Evolutionary conservation across 2,888 invertebrate genomes (phyloP), one percentile per base, ranked within the genome.

Genomic region (Drosophila tanythrix): DNA sequence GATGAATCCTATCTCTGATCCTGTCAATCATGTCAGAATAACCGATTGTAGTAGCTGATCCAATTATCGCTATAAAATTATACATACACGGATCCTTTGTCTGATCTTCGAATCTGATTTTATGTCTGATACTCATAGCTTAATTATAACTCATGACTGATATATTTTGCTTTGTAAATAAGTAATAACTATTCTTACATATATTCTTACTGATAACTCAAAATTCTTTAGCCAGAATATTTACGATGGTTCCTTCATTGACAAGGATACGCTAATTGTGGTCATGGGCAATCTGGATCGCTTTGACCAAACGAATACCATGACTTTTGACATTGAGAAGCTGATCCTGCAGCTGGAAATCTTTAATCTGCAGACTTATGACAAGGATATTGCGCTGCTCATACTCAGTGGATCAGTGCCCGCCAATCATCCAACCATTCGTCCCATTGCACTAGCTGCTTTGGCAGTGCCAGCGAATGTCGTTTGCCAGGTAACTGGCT

Each of bases 231-330:
- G 91, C 29, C 80, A 79, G 40, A 0, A 10, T 0, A 77, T 79
- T 8, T 82, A 82, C 35, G 66, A 90, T 52, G 91, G 89, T 25
- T 71, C 76, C 0, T 92, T 85, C 40, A 2, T 78, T 40, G 60
- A 74, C 36, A 83, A 82, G 35, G 68, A 83, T n/a, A 63, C 78
- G 15, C 84, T 92, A 55, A 88, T 90, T 18, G 87, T 90, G 18
- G 93, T 92, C 2, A 85, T 93, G 92, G 93, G 93, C 33, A 93
- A 89, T 40, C 43, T 93, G 36, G 83, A 93, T 78, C 91, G 93
- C 11, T 92, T 83, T 55, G 72, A 89, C 3, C 21, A 27, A 2
- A 76, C 76, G 36, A 79, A 92, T 46, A 91, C 92, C 0, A 36
- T 93, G 6, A 76, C 79, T 7, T 92, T 84, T 31, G 74, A 87